Evolutionary conservation across 1,140 invertebrate species (phyloP).

Genomic region (Drosophila micromelanica): DNA sequence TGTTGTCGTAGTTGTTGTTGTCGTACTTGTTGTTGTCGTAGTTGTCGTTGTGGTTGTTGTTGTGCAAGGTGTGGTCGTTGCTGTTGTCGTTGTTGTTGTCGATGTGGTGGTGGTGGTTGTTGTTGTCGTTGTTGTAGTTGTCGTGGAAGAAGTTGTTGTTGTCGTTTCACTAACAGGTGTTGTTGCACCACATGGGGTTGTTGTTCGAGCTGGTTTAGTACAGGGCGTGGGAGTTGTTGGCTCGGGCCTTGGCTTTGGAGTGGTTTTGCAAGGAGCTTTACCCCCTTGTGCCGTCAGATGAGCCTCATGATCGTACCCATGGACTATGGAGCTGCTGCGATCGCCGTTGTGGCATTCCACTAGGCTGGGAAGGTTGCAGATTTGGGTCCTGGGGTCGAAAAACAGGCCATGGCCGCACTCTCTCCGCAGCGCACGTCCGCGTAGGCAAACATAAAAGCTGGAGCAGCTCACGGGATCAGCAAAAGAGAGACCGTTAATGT

Average conservation of each 20-base stretch:
- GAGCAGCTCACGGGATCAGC: slow-evolving; percentile 58
- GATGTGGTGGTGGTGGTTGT: slow-evolving; percentile 16
- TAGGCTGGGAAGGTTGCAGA: slow-evolving; percentile 48
- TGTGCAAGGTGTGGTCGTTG: slow-evolving; percentile 6
- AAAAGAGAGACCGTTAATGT: slow-evolving; percentile 48
- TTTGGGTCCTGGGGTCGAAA: slow-evolving; percentile 48
- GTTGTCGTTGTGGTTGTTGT: slow-evolving; percentile 5
- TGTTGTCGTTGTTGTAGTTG: slow-evolving; percentile 5
- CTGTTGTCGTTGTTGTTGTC: slow-evolving; percentile 7
- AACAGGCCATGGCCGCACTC: slow-evolving; percentile 47
- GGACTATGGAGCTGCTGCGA: slow-evolving; percentile 19
- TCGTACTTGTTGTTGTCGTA: slow-evolving; percentile 1
- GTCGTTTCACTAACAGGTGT: neutral
- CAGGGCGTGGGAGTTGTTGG: neutral
- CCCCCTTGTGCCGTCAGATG: neutral
- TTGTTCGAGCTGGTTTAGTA: slow-evolving; percentile 1
- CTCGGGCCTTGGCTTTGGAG: slow-evolving; percentile 22
- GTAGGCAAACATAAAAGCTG: slow-evolving; percentile 57
- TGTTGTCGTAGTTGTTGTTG: slow-evolving; percentile 6
- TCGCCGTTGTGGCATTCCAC: slow-evolving; percentile 58
- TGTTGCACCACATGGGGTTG: slow-evolving; percentile 1
- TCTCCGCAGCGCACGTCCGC: slow-evolving; percentile 46
- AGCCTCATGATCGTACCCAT: slow-evolving; percentile 3
- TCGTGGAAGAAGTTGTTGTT: neutral
- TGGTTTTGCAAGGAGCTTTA: slow-evolving; percentile 29